A percentile compares a stretch with the other conserved stretches of the same genome.
These are phyloP conservation scores for Tarsius wallacei DNA, from an alignment of 2,797 vertebrate genomes.

Conservation along the genomic window DNA sequence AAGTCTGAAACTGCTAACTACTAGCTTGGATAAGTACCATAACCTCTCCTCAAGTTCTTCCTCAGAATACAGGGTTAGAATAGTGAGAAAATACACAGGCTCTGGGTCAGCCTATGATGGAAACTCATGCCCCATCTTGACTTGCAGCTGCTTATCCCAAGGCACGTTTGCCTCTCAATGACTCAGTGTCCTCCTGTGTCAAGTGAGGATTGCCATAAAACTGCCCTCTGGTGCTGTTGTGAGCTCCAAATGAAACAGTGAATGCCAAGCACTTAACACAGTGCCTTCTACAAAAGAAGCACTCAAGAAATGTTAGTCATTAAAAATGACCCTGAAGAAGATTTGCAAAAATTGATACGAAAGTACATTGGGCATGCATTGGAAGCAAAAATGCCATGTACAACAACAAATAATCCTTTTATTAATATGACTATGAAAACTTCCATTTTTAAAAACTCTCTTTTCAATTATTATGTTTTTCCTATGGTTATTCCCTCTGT, in stretches of 20 bases:
- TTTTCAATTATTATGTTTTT: conserved; percentile 16
- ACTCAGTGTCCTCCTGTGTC: neutral
- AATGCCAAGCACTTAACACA: neutral
- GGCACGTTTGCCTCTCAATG: fast-evolving
- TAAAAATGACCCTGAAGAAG: neutral
- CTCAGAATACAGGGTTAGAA: neutral
- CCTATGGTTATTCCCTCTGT: neutral
- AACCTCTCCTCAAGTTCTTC: neutral
- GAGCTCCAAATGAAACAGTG: neutral
- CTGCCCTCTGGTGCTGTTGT: neutral
- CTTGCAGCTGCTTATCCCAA: neutral
- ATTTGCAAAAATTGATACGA: neutral
- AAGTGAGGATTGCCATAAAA: neutral
- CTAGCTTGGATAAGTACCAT: neutral
- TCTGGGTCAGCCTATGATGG: neutral
- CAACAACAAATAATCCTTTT: neutral
- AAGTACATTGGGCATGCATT: neutral
- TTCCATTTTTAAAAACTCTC: neutral
- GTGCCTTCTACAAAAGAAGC: neutral
- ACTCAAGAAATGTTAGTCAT: neutral
- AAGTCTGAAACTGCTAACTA: neutral
- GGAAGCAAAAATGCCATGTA: neutral
- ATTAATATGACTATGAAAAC: neutral
- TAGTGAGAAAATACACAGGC: neutral
- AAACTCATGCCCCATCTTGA: neutral